Percentiles rank a stretch among this genome's conserved stretches.
Conservation (phyloP, 2,888 invertebrate genomes). For the Watsonalla cultraria region DNA sequence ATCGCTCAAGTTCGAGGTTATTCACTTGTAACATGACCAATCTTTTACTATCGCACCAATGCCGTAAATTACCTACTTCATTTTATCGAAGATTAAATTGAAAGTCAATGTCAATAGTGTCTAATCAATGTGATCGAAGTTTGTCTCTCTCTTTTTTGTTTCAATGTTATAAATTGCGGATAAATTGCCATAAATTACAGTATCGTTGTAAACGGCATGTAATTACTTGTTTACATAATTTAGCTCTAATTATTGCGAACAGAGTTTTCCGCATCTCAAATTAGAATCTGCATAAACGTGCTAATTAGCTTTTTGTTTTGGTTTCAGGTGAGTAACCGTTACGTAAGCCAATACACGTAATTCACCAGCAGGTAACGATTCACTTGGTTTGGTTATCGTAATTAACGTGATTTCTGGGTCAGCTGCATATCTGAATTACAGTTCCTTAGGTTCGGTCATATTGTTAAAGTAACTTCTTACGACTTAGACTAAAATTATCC, state of each 20-base stretch:
- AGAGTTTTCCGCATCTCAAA: constrained; percentile 29
- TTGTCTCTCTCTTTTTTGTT: no score
- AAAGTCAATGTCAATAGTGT: not conserved
- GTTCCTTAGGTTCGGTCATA: no score
- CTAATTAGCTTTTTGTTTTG: constrained; percentile 44
- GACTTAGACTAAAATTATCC: no score
- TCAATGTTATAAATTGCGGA: no score
- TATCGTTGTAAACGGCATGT: not conserved
- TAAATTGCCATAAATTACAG: no score
- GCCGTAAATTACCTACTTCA: not conserved
- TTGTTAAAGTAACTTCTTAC: no score
- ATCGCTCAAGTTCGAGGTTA: constrained; percentile 71
- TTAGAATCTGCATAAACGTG: constrained; percentile 32
- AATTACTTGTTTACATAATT: not conserved
- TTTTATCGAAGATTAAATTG: not conserved
- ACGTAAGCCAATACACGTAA: constrained; percentile 35
- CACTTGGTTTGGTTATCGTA: constrained; percentile 8
- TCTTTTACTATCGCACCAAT: not conserved
- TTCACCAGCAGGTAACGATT: constrained; percentile 28
- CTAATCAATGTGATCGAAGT: not conserved
- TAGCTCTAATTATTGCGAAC: constrained; percentile 5
- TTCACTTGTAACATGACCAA: constrained; percentile 31
- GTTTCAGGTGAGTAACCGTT: constrained; percentile 50
- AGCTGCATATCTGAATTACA: constrained; percentile 4
- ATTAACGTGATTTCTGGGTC: constrained; percentile 7